Evolutionary conservation across 2,113 vertebrate genomes (phyloP), one percentile per base, ranked within the genome.

Genomic region (Oncorhynchus clarkii): DNA sequence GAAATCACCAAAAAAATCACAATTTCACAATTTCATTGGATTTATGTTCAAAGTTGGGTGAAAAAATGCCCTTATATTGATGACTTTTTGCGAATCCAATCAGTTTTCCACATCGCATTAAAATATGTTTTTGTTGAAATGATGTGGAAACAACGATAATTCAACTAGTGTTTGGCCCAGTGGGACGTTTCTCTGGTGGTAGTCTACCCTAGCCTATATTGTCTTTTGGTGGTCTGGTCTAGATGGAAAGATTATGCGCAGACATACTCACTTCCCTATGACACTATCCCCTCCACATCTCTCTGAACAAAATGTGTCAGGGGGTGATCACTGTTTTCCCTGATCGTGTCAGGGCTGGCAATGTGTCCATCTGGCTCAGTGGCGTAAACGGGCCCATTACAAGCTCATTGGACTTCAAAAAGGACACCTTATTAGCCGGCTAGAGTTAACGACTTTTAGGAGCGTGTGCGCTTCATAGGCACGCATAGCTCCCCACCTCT

Each of bases 401-500:
- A n/a, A 72, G 67, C 45, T 66, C 71, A 65, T 71, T 62, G 6
- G 39, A 82, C 79, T 81, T 86, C 87, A 87, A 86, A 39, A 91
- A 72, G 75, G 67, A 68, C 86, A 85, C 74, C 77, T 70, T 82
- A 80, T 86, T 82, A 82, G 60, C 29, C 51, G 70, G 31, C 48
- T 78, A 67, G 70, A 22, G 54, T 75, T 68, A 29, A 68, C 16
- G 12, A 2, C 6, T 39, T 1, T 73, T 49, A 82, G 26, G 75
- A 78, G 80, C 77, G 75, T 60, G 51, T 59, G n/a, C 78, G 87
- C 84, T 83, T 90, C 88, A 90, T 90, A 90, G 88, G 11, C 84
- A 86, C 73, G 78, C 67, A 81, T 51, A 80, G 69, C n/a, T 49
- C 27, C 27, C 13, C 66, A 78, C 24, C 16, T 2, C 45, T 31